Conservation (phyloP, 2,888 invertebrate species). For the Latrodectus hesperus region DNA sequence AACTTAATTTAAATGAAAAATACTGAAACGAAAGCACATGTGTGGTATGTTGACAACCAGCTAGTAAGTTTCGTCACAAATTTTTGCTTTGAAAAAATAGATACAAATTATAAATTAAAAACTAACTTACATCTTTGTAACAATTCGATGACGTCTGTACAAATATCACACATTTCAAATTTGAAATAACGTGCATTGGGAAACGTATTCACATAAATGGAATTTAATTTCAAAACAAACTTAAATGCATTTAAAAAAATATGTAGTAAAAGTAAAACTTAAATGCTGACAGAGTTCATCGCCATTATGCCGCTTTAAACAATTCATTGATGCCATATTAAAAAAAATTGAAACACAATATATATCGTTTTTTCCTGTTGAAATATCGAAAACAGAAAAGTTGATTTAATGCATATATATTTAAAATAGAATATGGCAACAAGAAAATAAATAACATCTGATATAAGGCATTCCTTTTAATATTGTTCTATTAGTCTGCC, state of each 20-base stretch:
- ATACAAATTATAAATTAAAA: neutral
- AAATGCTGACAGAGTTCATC: constrained; percentile 64
- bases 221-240: constrained; percentile 47
- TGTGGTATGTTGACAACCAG: too few species aligned
- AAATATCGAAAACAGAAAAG: too few species aligned
- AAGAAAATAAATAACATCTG: too few species aligned
- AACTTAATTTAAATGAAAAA: too few species aligned
- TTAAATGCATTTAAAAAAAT: constrained; percentile 36
- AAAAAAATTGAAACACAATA: neutral
- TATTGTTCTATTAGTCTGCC: too few species aligned
- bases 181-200: constrained; percentile 61
- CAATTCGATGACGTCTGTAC: constrained; percentile 93
- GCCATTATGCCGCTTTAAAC: constrained; percentile 69
- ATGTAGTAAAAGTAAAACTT: constrained; percentile 51
- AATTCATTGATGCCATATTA: constrained; percentile 62
- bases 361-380: too few species aligned
- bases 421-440: too few species aligned
- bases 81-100: too few species aligned
- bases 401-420: too few species aligned
- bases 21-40: too few species aligned
- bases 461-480: too few species aligned
- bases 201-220: constrained; percentile 61
- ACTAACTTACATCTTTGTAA: constrained; percentile 85
- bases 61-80: too few species aligned
- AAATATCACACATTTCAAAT: constrained; percentile 88